These are phyloP conservation scores for Torymus texanus DNA, from an alignment of 2,888 invertebrate genomes.

Conservation along the genomic window DNA sequence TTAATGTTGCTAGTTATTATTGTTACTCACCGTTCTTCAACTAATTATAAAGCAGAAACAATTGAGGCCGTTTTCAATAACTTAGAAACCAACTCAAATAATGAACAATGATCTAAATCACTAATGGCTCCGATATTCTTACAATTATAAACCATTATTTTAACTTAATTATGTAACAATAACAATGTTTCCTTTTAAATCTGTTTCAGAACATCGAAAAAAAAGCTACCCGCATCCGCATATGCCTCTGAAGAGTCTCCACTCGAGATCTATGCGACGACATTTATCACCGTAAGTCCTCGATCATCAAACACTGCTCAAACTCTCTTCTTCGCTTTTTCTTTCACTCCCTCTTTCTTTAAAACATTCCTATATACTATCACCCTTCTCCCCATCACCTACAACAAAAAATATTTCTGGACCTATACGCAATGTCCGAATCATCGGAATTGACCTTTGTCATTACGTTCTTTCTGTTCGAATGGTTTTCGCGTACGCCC, in stretches of 20 bases:
- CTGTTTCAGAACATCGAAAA: slow-evolving; percentile 78
- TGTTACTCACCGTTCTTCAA: too few relatives aligned
- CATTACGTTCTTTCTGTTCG: not conserved
- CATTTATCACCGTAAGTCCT: slow-evolving; percentile 74
- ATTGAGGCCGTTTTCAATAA: too few relatives aligned
- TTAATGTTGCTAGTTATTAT: too few relatives aligned
- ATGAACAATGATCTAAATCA: too few relatives aligned
- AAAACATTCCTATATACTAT: too few relatives aligned
- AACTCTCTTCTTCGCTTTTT: not conserved
- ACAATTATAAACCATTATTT: too few relatives aligned
- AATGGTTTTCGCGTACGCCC: not conserved
- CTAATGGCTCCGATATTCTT: too few relatives aligned
- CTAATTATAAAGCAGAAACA: too few relatives aligned
- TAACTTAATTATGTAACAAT: too few relatives aligned
- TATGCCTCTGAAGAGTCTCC: slow-evolving; percentile 79
- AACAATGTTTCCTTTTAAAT: slow-evolving; percentile 4
- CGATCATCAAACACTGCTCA: slow-evolving; percentile 17
- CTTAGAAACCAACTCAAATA: too few relatives aligned
- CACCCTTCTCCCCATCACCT: not conserved
- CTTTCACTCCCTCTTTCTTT: not conserved
- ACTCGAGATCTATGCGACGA: slow-evolving; percentile 78
- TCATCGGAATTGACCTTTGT: not conserved
- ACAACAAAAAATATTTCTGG: not conserved
- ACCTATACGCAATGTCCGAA: not conserved
- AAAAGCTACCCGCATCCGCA: slow-evolving; percentile 81